Evolutionary conservation across 2,113 vertebrate genomes (phyloP), one percentile per base, ranked within the genome.

Genomic region (Ochotona curzoniae): DNA sequence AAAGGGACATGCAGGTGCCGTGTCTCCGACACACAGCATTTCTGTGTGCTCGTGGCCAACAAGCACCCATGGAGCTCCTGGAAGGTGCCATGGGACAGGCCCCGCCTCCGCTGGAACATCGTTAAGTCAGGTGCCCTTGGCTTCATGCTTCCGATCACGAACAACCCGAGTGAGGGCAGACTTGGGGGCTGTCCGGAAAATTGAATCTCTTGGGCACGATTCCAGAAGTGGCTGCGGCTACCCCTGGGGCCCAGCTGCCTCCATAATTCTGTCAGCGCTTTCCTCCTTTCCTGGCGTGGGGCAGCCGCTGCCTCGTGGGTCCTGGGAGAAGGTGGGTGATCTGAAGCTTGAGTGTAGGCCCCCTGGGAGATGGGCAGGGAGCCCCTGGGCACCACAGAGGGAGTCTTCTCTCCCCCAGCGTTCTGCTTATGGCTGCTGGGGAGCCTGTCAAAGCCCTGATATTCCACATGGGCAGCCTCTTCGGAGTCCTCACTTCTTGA

Each of bases 391-490:
- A 81, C 91, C 97, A 95, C 93, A 91, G 0, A 79, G 86, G 94
- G 97, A 98, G 97, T 96, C 97, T 97, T 97, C 93, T 95, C 97
- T 96, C 89, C 93, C 95, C 95, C 95, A 69, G 87, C 92, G 88
- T 93, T 98, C 97, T 73, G 93, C 95, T 95, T 44, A 91, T 11
- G 14, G 95, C 97, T 93, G 93, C 95, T 96, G 51, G 93, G 93
- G 94, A 88, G 79, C 73, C 94, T 97, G 97, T 97, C 94, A 78
- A 97, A 95, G 96, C 85, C 96, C 96, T 96, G 21, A 89, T 97
- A 96, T 97, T 97, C 88, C 92, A 98, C 97, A 93, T 96, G 97
- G 97, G 98, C 38, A 60, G 97, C 97, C 95, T 96, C 95, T 94
- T 88, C 64, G 49, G 64, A 83, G 96, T 97, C 97, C 97, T 94